Evolutionary conservation across 2,888 invertebrate genomes (phyloP), one percentile per base, ranked within the genome.

Genomic region (Julus scandinavius): DNA sequence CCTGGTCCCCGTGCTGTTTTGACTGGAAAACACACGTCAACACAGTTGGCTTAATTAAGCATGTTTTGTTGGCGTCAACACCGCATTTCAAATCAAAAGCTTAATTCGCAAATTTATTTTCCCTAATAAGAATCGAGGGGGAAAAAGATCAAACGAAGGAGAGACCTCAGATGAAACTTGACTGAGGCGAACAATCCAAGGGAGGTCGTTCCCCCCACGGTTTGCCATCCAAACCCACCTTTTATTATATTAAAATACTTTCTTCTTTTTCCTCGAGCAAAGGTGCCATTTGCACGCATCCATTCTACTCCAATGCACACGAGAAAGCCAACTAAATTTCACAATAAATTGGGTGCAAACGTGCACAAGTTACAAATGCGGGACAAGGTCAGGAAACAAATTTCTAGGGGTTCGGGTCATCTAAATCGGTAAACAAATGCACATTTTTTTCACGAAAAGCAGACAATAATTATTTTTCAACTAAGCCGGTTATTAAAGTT

Each of bases 181-280:
- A 13, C 29, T 54, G 54, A 13, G 13, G 54, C 54, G 54, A 72
- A 13, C 29, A 40, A 38, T 45, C 45, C 45, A 15, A 40, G 29
- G 38, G 80, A 80, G 80, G 80, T 80, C 80, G 80, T 80, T 80
- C 38, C 38, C 38, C 80, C 80, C 38, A 38, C 17, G 29, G 29
- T 80, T 80, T 20, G 80, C 80, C 80, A 80, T 80, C 80, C 80
- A 80, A 80, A 80, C 80, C 38, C 80, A 80, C 38, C 80, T 80
- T 45, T 80, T 80, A 80, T 80, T 29, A 80, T 80, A 80, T 80
- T 11, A 80, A 80, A 80, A 80, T 80, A 80, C 80, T 80, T 80
- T 80, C 80, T 38, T 80, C 15, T 80, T 38, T 29, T 80, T 80
- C 80, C 80, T 80, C 9, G 80, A 63, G 29, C 80, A 38, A 45